Percentiles rank a stretch among this genome's conserved stretches.
These are phyloP conservation scores for Ecliptopera silaceata DNA, from an alignment of 2,888 invertebrate species.

Conservation along the genomic window DNA sequence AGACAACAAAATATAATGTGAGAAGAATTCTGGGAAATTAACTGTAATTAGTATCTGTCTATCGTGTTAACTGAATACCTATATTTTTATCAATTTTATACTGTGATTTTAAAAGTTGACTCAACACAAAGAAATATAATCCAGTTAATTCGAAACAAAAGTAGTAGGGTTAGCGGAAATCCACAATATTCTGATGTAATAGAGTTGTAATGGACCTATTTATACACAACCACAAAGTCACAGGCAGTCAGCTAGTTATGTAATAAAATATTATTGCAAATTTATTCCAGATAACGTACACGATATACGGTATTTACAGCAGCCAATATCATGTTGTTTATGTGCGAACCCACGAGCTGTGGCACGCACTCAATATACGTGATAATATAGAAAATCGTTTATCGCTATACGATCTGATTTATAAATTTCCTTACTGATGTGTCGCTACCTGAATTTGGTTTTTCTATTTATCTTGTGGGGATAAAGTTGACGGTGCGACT, in stretches of 20 bases:
- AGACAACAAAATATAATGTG: no score
- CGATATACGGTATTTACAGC: conserved; percentile 30
- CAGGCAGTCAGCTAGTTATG: conserved; percentile 14
- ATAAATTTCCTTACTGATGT: conserved; percentile 40
- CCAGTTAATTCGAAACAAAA: no score
- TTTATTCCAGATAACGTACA: conserved; percentile 29
- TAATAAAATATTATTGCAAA: conserved; percentile 8
- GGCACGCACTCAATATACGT: conserved; percentile 46
- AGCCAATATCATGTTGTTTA: conserved; percentile 15
- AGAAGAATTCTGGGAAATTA: no score
- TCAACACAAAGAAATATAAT: no score
- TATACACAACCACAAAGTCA: no score
- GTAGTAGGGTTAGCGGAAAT: no score
- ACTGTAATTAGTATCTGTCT: no score
- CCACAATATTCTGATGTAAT: no score
- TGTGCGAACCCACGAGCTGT: conserved; percentile 23
- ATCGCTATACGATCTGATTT: conserved; percentile 48
- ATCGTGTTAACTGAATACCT: no score
- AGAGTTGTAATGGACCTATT: no score
- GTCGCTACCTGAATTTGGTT: conserved; percentile 40
- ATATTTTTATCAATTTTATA: no score
- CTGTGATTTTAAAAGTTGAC: no score
- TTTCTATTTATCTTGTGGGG: conserved; percentile 43
- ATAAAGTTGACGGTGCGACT: conserved; percentile 42
- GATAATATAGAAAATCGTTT: conserved; percentile 50